Evolutionary conservation across 2,888 invertebrate genomes (phyloP), one percentile per base, ranked within the genome.

Genomic region (Leptopterna dolabrata): DNA sequence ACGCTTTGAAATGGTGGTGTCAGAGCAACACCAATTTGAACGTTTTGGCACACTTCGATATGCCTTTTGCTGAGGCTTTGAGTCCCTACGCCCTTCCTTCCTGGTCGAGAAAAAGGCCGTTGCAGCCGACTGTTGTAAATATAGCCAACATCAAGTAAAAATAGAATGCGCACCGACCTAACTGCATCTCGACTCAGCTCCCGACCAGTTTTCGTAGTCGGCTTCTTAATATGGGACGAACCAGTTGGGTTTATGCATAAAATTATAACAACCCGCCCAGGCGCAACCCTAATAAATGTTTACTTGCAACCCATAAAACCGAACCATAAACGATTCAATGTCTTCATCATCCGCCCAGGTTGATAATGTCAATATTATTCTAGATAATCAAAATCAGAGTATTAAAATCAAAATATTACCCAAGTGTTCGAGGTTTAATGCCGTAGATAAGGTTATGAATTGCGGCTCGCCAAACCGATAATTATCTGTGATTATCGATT

Each of bases 121-220:
- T 24, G 19, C 29, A 27, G 51, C n/a, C 51, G 55, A 55, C 55
- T 55, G 6, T 2, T n/a, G 51, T 55, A 81, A 81, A 55, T 55
- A 81, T 81, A 81, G 81, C 55, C 55, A 81, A 47, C 55, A 81
- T 43, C n/a, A 24, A 81, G 81, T 81, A 81, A 81, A 81, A 55
- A 81, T 81, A 81, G 81, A 55, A 55, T 81, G 36, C 51, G 81
- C 55, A 51, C 81, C 81, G 78, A n/a, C 41, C 19, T 19, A 78
- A 43, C 78, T 78, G 78, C 78, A 78, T 11, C 78, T 78, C 45
- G 78, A 41, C 55, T 47, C 81, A 3, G 27, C 55, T 55, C 55
- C 27, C 55, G 51, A 81, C 81, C 81, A 81, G 81, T 81, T 81
- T 55, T 81, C 36, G 81, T 43, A 76, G 45, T 19, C 45, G 78